phyloP scores from a whole-genome alignment of 2,113 vertebrate species.

The Odocoileus hemionus region DNA sequence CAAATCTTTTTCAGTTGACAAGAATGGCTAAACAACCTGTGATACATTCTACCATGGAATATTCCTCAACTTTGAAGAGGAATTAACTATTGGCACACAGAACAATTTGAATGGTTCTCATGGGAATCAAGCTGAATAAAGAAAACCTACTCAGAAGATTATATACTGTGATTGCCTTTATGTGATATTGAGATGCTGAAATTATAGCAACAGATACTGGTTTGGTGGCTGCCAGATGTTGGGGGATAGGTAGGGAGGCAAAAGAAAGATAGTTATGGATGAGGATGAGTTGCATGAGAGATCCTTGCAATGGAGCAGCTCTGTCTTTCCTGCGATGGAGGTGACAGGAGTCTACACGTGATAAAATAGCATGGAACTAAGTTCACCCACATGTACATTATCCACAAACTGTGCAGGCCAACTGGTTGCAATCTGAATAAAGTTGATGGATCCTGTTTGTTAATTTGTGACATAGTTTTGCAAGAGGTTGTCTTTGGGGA shows the following conservation, averaged over 20 bases:
- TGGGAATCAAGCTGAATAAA: not conserved
- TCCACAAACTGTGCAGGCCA: not conserved
- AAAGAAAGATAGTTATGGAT: too few species aligned
- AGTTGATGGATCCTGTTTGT: not conserved
- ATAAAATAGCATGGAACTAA: not conserved
- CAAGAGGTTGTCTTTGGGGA: not conserved
- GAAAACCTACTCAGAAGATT: not conserved
- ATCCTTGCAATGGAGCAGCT: not conserved
- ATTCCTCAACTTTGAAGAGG: not conserved
- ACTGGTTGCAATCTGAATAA: not conserved
- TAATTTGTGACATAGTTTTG: not conserved
- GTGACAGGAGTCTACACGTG: not conserved
- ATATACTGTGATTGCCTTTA: not conserved
- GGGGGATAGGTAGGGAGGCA: not conserved
- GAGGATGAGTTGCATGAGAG: not conserved
- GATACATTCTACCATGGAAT: not conserved
- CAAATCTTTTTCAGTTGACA: not conserved
- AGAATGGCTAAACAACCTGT: too few species aligned
- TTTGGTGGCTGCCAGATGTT: not conserved
- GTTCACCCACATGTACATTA: not conserved
- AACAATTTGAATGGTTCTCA: not conserved
- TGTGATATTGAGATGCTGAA: not conserved
- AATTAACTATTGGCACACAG: not conserved
- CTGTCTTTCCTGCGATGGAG: not conserved
- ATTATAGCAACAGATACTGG: not conserved